Conservation (phyloP, 2,113 vertebrate genomes). For the Mus pahari region DNA sequence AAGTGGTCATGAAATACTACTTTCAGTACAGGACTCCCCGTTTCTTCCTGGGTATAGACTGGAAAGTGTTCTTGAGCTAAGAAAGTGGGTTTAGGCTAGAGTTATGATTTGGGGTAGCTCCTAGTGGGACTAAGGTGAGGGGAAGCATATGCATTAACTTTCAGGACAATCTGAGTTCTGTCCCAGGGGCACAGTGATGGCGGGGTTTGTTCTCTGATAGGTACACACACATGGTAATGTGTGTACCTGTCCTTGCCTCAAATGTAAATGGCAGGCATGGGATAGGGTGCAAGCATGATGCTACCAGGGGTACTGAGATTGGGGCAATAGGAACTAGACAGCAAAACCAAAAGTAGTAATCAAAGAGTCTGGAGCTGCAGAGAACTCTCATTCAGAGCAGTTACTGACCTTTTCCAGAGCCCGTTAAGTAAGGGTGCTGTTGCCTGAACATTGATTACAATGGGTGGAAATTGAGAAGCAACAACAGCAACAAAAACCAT, state of each 20-base stretch:
- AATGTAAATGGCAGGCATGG: background rate
- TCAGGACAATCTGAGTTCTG: background rate
- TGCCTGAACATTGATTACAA: background rate
- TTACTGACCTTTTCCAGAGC: constrained; percentile 23
- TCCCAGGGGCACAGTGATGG: no score
- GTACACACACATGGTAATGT: no score
- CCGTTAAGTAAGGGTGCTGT: background rate
- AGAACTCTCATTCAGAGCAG: background rate
- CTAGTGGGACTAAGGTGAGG: background rate
- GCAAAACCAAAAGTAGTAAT: background rate
- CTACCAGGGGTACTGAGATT: background rate
- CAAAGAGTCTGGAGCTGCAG: background rate
- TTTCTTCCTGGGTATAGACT: background rate
- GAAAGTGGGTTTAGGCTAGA: background rate
- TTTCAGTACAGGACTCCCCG: background rate
- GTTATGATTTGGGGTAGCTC: background rate
- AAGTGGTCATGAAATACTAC: background rate
- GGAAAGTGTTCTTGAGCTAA: background rate
- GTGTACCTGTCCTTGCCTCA: no score
- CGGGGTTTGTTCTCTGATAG: no score
- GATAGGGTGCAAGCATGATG: background rate
- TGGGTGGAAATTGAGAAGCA: background rate
- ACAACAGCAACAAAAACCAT: background rate
- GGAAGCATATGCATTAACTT: background rate
- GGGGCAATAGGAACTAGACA: background rate